Conservation (phyloP, 2,113 vertebrate species). For the Siniperca knerii region DNA sequence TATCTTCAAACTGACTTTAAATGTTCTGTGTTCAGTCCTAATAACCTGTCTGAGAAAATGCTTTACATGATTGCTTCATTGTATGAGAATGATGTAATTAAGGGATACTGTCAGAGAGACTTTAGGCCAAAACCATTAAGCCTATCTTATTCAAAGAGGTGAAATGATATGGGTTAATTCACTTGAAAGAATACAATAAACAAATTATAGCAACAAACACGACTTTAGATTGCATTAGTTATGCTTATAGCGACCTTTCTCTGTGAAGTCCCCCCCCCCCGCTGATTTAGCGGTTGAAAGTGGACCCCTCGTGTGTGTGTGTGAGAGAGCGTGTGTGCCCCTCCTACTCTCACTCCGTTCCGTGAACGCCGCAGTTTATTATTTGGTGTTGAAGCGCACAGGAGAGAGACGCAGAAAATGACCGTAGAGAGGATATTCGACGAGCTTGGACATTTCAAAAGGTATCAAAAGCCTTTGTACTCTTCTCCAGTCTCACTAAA, state of each 20-base stretch:
- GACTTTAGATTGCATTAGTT: neutral
- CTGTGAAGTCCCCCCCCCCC: too few species aligned
- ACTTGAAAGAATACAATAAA: neutral
- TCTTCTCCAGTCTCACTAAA: neutral
- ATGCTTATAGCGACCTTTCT: neutral
- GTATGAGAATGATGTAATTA: neutral
- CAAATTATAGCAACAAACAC: neutral
- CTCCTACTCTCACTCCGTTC: constrained; percentile 6
- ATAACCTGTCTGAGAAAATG: neutral
- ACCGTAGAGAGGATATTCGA: constrained; percentile 84
- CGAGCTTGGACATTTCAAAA: constrained; percentile 84
- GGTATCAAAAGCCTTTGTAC: constrained; percentile 55
- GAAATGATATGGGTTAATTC: neutral
- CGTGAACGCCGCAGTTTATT: neutral
- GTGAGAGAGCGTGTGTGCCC: neutral
- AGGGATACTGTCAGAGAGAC: neutral
- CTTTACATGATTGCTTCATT: neutral
- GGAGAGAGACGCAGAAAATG: constrained; percentile 67
- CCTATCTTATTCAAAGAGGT: neutral
- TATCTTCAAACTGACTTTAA: neutral
- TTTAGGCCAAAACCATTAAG: neutral
- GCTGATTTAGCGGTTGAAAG: neutral
- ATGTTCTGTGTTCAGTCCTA: too few species aligned
- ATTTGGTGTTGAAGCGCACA: neutral
- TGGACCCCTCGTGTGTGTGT: neutral